Evolutionary conservation across 2,113 vertebrate species (phyloP).

Genomic region (Pristiophorus japonicus): DNA sequence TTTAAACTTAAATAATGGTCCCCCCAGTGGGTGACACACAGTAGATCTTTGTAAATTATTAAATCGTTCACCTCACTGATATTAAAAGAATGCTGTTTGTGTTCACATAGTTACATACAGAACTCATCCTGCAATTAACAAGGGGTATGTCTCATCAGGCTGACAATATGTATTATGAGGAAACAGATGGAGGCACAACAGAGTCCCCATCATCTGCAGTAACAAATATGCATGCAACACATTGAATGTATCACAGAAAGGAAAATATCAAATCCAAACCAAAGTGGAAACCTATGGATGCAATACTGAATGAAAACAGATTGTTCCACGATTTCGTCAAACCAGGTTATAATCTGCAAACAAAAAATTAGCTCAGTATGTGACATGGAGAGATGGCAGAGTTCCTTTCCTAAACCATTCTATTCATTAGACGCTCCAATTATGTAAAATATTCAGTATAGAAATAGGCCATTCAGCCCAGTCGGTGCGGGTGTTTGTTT

Average conservation of each 20-base stretch:
- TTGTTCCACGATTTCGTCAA: no score
- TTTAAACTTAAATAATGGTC: not conserved
- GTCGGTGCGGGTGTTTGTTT: no score
- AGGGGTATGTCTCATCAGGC: not conserved
- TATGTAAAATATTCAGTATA: no score
- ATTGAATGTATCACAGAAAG: not conserved
- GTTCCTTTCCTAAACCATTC: no score
- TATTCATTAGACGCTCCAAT: no score
- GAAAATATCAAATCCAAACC: not conserved
- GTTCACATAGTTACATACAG: not conserved
- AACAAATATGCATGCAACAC: not conserved
- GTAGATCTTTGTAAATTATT: not conserved
- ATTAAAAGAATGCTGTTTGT: not conserved
- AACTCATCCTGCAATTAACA: not conserved
- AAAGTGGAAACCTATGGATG: not conserved
- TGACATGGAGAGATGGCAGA: no score
- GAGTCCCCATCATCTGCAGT: not conserved
- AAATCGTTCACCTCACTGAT: not conserved
- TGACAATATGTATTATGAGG: not conserved
- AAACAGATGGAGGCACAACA: not conserved
- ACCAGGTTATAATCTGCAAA: no score
- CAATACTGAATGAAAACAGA: no score
- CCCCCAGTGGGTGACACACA: no score
- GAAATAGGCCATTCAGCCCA: no score
- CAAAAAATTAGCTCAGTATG: no score